These are phyloP conservation scores for Drosophila lacertosa DNA, from an alignment of 1,140 invertebrate species.

Conservation along the genomic window DNA sequence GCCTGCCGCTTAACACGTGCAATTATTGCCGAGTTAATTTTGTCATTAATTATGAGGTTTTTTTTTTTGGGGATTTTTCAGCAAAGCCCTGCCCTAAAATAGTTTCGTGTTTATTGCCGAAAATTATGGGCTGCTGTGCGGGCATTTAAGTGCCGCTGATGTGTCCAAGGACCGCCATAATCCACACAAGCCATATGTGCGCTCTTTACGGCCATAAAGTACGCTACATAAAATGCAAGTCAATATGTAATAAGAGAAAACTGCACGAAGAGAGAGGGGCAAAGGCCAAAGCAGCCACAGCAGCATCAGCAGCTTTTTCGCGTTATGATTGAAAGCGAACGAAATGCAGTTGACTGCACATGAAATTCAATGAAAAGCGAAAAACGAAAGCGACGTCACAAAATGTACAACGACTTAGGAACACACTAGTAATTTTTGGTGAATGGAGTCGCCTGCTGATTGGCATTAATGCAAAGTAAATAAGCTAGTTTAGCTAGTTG, in stretches of 20 bases:
- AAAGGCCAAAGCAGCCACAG: not conserved
- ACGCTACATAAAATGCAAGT: slow-evolving; percentile 69
- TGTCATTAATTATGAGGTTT: slow-evolving; percentile 76
- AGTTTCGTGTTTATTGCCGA: slow-evolving; percentile 74
- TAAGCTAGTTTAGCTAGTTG: not conserved
- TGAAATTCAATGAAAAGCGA: slow-evolving; percentile 43
- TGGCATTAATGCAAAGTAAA: not conserved
- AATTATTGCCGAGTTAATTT: slow-evolving; percentile 79
- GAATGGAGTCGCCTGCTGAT: not conserved
- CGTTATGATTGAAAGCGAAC: slow-evolving; percentile 30
- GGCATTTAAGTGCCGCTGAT: slow-evolving; percentile 53
- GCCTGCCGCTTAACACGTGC: slow-evolving; percentile 33
- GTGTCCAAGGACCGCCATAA: slow-evolving; percentile 37
- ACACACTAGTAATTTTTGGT: slow-evolving; percentile 3
- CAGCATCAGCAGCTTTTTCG: slow-evolving; percentile 40
- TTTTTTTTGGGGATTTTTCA: not conserved
- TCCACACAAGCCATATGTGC: slow-evolving; percentile 51
- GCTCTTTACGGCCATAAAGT: slow-evolving; percentile 64
- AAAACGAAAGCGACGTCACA: not conserved
- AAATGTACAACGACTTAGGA: slow-evolving; percentile 5
- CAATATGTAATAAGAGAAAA: slow-evolving; percentile 42
- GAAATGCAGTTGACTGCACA: slow-evolving; percentile 42
- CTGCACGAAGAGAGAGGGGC: not conserved
- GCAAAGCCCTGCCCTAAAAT: slow-evolving; percentile 47
- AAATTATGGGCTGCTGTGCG: slow-evolving; percentile 58